Evolutionary conservation across 2,797 vertebrate genomes (phyloP).

Genomic region (Channallabes apus): DNA sequence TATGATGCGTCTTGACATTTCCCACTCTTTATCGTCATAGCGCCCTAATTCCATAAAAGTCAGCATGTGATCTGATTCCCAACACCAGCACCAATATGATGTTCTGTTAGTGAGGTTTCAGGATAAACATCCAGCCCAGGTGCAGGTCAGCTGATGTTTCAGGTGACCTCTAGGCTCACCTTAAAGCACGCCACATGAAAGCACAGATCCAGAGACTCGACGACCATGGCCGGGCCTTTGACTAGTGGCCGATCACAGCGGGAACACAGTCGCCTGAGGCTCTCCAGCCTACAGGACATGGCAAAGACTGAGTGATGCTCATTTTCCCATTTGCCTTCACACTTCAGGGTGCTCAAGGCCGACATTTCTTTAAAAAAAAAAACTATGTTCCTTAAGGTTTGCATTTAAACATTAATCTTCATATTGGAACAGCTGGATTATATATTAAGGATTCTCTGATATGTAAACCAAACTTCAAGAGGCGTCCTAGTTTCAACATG

Average conservation of each 20-base stretch:
- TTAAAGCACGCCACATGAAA: slow-evolving; percentile 97
- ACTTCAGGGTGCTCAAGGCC: not conserved
- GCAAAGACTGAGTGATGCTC: slow-evolving; percentile 50
- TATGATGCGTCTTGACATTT: not conserved
- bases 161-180: slow-evolving; percentile 79
- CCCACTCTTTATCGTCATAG: not conserved
- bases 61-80: slow-evolving; percentile 42
- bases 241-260: slow-evolving; percentile 87
- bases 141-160: slow-evolving; percentile 6
- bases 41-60: not conserved
- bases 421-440: not conserved
- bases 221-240: slow-evolving; percentile 93
- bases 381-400: not conserved
- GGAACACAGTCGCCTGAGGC: slow-evolving; percentile 87
- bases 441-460: not conserved
- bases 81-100: not conserved
- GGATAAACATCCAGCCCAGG: slow-evolving; percentile 15
- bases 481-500: not conserved
- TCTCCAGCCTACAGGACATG: slow-evolving; percentile 84
- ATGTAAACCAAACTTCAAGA: not conserved
- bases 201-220: slow-evolving; percentile 93
- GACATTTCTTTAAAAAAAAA: not conserved
- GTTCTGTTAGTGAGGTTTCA: not conserved
- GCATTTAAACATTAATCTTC: not conserved
- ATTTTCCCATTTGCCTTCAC: not conserved